Percentiles rank a stretch among this genome's conserved stretches.
Evolutionary conservation across 2,888 invertebrate genomes (phyloP).

Genomic region (Paralinhomoeus sp.): DNA sequence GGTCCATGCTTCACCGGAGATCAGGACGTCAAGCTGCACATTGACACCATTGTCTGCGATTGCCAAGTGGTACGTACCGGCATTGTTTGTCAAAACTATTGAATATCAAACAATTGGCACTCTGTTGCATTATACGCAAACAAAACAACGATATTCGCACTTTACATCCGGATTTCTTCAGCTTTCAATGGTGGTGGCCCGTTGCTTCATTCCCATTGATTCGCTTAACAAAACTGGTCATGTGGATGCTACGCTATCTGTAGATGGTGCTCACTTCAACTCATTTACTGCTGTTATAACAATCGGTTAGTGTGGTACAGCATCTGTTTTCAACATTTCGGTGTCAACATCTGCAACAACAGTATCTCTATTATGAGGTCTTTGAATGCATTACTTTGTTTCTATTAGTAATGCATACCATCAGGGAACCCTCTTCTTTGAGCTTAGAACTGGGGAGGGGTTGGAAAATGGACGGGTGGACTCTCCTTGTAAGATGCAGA

Average conservation of each 20-base stretch:
- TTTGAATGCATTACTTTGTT: no score
- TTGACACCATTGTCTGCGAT: neutral
- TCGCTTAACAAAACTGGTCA: constrained; percentile 4
- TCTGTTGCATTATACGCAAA: no score
- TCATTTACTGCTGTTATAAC: constrained; percentile 15
- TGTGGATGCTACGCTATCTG: constrained; percentile 10
- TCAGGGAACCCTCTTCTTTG: no score
- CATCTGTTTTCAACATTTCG: no score
- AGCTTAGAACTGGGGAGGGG: no score
- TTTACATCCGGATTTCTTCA: neutral
- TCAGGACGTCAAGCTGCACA: constrained; percentile 44
- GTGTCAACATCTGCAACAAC: no score
- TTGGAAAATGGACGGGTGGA: no score
- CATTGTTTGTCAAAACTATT: no score
- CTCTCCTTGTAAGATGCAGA: no score
- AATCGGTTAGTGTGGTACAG: constrained; percentile 10
- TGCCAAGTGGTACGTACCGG: neutral
- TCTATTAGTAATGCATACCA: no score
- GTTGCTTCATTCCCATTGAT: constrained; percentile 7
- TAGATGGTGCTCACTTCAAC: constrained; percentile 15
- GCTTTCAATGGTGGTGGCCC: constrained; percentile 6
- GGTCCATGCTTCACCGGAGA: constrained; percentile 65
- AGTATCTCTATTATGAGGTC: no score
- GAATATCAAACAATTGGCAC: no score
- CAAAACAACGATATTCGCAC: neutral